These are phyloP conservation scores for Betta splendens DNA, from an alignment of 2,797 vertebrate species.

Conservation along the genomic window DNA sequence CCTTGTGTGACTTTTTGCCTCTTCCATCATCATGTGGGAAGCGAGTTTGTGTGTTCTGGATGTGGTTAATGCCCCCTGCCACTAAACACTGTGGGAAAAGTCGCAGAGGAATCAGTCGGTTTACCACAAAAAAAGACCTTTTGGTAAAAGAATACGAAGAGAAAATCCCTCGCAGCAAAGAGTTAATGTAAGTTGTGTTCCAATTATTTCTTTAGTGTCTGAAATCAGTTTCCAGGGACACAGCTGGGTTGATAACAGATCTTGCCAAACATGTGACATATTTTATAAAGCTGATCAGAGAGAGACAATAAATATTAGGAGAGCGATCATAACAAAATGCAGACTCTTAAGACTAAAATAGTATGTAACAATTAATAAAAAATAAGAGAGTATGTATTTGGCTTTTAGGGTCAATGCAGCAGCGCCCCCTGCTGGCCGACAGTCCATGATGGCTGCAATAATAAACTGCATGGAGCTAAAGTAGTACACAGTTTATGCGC, in stretches of 20 bases:
- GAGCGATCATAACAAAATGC: too few relatives aligned
- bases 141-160: constrained; percentile 2
- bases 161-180: not conserved
- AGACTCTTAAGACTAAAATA: not conserved
- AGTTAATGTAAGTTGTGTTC: not conserved
- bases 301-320: not conserved
- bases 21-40: constrained; percentile 35
- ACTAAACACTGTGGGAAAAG: constrained; percentile 39
- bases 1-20: constrained; percentile 42
- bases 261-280: not conserved
- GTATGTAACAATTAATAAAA: not conserved
- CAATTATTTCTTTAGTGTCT: not conserved
- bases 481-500: not conserved
- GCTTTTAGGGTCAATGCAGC: constrained; percentile 6
- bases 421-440: constrained; percentile 61
- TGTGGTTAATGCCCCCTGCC: constrained; percentile 34
- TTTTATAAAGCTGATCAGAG: not conserved
- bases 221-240: not conserved
- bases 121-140: constrained; percentile 11
- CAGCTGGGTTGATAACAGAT: not conserved
- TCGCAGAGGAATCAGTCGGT: constrained; percentile 26
- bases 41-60: constrained; percentile 42
- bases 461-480: not conserved
- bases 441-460: not conserved
- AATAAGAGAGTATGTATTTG: not conserved